Percentiles rank a stretch among this genome's conserved stretches.
These are phyloP conservation scores for Acleris literana DNA, from an alignment of 2,888 invertebrate species.

Conservation along the genomic window DNA sequence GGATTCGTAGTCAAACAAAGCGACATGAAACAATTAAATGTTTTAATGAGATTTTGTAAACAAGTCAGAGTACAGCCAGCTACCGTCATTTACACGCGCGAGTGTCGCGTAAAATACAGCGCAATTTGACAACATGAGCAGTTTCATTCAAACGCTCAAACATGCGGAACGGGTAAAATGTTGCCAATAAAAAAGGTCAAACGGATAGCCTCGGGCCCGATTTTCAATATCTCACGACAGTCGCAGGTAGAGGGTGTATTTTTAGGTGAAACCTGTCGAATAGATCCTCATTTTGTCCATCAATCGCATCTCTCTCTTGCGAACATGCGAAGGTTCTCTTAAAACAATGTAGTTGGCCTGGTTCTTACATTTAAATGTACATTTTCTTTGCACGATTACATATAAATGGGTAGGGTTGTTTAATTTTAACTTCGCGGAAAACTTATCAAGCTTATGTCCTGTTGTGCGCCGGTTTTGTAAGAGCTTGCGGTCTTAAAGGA, in stretches of 20 bases:
- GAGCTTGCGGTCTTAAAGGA: conserved; percentile 5
- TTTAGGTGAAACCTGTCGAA: conserved; percentile 58
- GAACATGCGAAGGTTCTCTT: conserved; percentile 40
- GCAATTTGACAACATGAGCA: conserved; percentile 70
- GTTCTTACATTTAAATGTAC: background rate
- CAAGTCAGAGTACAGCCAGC: conserved; percentile 17
- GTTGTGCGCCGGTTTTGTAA: conserved; percentile 3
- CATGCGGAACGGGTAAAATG: conserved; percentile 78
- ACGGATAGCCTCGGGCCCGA: conserved; percentile 68
- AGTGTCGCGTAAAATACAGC: conserved; percentile 26
- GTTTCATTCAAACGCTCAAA: conserved; percentile 51
- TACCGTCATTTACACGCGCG: conserved; percentile 25
- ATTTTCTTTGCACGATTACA: conserved; percentile 1
- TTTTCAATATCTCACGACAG: conserved; percentile 77
- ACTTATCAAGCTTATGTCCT: conserved; percentile 8
- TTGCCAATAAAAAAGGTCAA: conserved; percentile 79
- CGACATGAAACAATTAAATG: conserved; percentile 24
- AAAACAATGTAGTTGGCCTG: background rate
- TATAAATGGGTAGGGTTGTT: too few species aligned
- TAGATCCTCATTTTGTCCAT: conserved; percentile 69
- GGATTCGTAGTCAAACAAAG: conserved; percentile 17
- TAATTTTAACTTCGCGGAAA: conserved; percentile 7
- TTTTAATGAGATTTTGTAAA: conserved; percentile 32
- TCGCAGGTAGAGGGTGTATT: conserved; percentile 53
- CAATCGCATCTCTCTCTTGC: conserved; percentile 59